phyloP scores from a whole-genome alignment of 2,113 vertebrate genomes.

The Tragelaphus strepsiceros region DNA sequence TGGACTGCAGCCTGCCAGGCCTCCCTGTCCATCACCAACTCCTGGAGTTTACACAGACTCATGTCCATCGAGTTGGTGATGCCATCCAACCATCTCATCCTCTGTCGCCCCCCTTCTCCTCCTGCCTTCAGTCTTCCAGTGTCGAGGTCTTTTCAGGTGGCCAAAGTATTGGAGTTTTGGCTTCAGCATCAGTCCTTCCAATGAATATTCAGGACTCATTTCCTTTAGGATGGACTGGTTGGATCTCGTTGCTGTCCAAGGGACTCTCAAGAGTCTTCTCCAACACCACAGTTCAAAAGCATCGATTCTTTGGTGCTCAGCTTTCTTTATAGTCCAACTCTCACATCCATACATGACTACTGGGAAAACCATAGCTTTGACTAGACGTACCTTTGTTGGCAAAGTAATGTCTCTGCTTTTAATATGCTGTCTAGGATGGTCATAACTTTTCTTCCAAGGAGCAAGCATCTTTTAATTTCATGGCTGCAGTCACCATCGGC shows the following conservation, averaged over 20 bases:
- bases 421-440: neutral
- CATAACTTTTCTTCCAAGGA: neutral
- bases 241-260: neutral
- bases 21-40: neutral
- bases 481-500: neutral
- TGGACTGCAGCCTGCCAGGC: neutral
- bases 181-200: neutral
- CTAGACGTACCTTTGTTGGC: neutral
- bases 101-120: neutral
- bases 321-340: neutral
- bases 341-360: neutral
- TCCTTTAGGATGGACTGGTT: neutral
- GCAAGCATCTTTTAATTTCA: neutral
- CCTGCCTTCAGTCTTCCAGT: neutral
- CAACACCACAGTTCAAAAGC: neutral
- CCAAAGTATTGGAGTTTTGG: neutral
- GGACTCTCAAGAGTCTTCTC: neutral
- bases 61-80: neutral
- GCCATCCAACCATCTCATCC: neutral
- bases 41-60: neutral
- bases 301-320: neutral
- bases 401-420: neutral
- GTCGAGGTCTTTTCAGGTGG: neutral
- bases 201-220: neutral
- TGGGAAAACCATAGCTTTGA: neutral